Percentiles rank a stretch among this genome's conserved stretches.
phyloP scores from a whole-genome alignment of 2,113 vertebrate genomes.

The Gallinago paraguaiae region DNA sequence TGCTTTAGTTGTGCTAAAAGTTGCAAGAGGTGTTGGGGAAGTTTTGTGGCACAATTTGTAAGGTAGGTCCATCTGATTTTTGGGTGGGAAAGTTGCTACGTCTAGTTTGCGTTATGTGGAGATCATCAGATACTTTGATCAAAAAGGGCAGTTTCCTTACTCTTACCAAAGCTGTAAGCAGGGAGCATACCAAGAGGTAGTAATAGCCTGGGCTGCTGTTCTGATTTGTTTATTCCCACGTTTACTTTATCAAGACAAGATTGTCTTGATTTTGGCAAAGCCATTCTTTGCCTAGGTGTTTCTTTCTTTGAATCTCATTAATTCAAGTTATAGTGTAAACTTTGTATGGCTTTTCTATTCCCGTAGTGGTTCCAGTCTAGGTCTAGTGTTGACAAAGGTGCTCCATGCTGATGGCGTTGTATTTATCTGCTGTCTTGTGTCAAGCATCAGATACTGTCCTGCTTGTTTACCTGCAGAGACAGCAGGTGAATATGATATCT shows the following conservation, averaged over 20 bases:
- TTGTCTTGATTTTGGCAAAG: background rate
- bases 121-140: background rate
- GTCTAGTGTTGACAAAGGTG: background rate
- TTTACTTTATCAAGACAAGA: background rate
- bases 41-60: background rate
- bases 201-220: background rate
- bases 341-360: background rate
- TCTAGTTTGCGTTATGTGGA: background rate
- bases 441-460: background rate
- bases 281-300: background rate
- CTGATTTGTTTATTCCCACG: background rate
- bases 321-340: background rate
- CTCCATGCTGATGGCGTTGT: background rate
- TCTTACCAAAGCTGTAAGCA: background rate
- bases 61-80: background rate
- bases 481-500: background rate
- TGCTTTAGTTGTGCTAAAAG: background rate
- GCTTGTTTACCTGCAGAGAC: background rate
- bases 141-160: background rate
- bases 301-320: background rate
- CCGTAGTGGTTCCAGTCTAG: background rate
- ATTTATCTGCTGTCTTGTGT: background rate
- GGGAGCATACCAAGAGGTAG: accelerated
- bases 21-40: background rate
- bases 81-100: background rate